These are phyloP conservation scores for Leptothorax acervorum DNA, from an alignment of 2,888 invertebrate species.

Conservation along the genomic window DNA sequence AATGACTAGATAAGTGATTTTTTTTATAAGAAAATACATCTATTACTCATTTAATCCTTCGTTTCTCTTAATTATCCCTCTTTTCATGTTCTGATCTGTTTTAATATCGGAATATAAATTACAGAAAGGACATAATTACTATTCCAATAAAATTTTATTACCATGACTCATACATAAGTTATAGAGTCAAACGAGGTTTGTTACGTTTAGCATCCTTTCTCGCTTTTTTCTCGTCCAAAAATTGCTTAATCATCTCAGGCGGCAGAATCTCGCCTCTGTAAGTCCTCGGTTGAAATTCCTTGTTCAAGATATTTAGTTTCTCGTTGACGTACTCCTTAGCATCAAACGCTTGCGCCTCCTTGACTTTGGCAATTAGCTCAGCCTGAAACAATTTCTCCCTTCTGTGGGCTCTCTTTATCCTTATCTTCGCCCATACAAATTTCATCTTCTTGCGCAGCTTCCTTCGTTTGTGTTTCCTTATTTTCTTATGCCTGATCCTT, in stretches of 20 bases:
- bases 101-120: not conserved
- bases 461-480: conserved; percentile 94
- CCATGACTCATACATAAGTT: conserved; percentile 9
- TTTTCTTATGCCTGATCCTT: conserved; percentile 92
- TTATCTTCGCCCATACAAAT: conserved; percentile 90
- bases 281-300: conserved; percentile 87
- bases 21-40: conserved; percentile 66
- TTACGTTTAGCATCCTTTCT: conserved; percentile 70
- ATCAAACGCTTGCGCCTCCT: conserved; percentile 91
- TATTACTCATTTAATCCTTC: conserved; percentile 24
- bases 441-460: conserved; percentile 94
- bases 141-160: conserved; percentile 24
- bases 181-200: conserved; percentile 65
- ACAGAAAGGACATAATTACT: not conserved
- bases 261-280: conserved; percentile 89
- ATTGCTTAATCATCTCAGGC: conserved; percentile 89
- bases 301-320: conserved; percentile 88
- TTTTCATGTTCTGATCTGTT: not conserved
- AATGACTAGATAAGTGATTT: conserved; percentile 67
- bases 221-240: conserved; percentile 88
- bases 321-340: conserved; percentile 91
- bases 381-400: conserved; percentile 94
- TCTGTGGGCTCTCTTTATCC: conserved; percentile 89
- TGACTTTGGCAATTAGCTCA: conserved; percentile 89
- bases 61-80: not conserved